These are phyloP conservation scores for Pristionchus japonicus DNA, from an alignment of 2,888 invertebrate genomes.

Conservation along the genomic window DNA sequence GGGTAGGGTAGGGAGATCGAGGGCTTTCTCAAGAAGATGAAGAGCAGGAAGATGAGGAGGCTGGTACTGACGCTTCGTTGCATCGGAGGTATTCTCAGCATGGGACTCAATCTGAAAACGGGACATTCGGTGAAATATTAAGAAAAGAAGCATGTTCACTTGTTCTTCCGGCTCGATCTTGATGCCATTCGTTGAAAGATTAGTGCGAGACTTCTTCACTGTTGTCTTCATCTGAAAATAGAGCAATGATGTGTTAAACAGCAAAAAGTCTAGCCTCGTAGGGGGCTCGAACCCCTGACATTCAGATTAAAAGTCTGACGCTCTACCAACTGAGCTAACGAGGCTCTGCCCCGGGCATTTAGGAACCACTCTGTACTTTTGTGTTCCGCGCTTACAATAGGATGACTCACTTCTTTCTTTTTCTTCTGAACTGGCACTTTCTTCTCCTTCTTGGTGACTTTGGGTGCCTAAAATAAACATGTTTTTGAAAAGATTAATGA, in stretches of 20 bases:
- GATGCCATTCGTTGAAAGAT: too few relatives aligned
- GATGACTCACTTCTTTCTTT: not conserved
- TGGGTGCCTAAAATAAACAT: too few relatives aligned
- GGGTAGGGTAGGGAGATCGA: not conserved
- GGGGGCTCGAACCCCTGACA: conserved; percentile 24
- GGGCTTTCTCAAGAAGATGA: not conserved
- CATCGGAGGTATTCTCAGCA: too few relatives aligned
- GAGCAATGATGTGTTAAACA: not conserved
- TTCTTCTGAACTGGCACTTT: not conserved
- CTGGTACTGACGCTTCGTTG: too few relatives aligned
- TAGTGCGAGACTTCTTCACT: too few relatives aligned
- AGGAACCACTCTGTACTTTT: not conserved
- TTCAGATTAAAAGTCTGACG: conserved; percentile 28
- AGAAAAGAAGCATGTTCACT: too few relatives aligned
- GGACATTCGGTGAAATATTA: too few relatives aligned
- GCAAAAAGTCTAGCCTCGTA: not conserved
- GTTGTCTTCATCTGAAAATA: not conserved
- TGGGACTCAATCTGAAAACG: too few relatives aligned
- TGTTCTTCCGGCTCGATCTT: too few relatives aligned
- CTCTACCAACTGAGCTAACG: conserved; percentile 28
- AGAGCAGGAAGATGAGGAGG: too few relatives aligned
- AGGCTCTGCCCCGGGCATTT: not conserved
- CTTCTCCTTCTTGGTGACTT: not conserved
- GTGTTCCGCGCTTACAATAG: not conserved
- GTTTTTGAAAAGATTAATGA: not conserved